Evolutionary conservation across 2,797 vertebrate genomes (phyloP).

Genomic region (Rhinella marina): DNA sequence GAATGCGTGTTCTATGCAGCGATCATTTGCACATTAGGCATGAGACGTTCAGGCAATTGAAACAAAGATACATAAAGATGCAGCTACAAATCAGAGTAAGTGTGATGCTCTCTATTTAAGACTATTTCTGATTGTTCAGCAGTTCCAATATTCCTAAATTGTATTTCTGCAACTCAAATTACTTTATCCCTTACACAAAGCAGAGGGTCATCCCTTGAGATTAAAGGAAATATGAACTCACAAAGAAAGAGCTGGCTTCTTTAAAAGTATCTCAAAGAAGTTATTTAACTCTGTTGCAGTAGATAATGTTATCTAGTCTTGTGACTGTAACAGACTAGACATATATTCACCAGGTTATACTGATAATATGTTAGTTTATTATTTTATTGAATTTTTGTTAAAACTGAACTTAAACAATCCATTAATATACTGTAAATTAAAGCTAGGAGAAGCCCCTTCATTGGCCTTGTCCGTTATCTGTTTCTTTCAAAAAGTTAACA

Average conservation of each 20-base stretch:
- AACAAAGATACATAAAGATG: slow-evolving; percentile 7
- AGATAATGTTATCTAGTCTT: not conserved
- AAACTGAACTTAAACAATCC: not conserved
- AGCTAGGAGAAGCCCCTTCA: not conserved
- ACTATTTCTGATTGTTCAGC: not conserved
- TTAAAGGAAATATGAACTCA: slow-evolving; percentile 15
- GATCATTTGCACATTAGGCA: slow-evolving; percentile 48
- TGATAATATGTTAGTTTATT: no score
- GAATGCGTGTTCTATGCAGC: slow-evolving; percentile 19
- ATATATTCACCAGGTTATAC: no score
- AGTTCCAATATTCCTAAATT: not conserved
- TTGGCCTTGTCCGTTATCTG: not conserved
- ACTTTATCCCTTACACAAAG: slow-evolving; percentile 5
- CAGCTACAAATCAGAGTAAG: not conserved
- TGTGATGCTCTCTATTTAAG: not conserved
- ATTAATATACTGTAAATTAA: not conserved
- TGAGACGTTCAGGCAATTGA: slow-evolving; percentile 12
- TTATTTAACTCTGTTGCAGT: not conserved
- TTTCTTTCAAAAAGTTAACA: not conserved
- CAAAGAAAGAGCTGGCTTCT: not conserved
- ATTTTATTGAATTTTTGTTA: not conserved
- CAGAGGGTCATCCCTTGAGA: slow-evolving; percentile 18
- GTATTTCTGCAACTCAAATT: slow-evolving; percentile 15
- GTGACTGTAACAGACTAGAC: not conserved
- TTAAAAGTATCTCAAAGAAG: slow-evolving; percentile 12